Evolutionary conservation across 2,888 invertebrate species (phyloP), one percentile per base, ranked within the genome.

Genomic region (Cryptus armator): DNA sequence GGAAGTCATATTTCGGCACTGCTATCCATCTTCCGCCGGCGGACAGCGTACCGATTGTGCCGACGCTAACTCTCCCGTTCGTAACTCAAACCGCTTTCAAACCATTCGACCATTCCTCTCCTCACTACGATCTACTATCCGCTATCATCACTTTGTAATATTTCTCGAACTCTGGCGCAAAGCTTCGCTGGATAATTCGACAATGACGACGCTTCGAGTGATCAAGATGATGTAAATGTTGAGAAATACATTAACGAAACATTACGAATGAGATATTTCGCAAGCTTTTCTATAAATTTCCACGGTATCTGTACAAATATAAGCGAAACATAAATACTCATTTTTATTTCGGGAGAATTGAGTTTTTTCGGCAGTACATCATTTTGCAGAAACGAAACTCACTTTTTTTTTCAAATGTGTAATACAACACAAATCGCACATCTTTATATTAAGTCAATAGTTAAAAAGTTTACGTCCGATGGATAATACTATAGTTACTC

Each of bases 1-100:
- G 89, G 89, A 90, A 91, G 90, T 90, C 89, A 91, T 91, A 91
- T 90, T 91, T 91, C 89, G 86, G 88, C 87, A 83, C 79, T 75
- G 68, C 89, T 78, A 91, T 91, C 87, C 87, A 90, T 91, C 91
- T 87, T 89, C 88, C 86, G 82, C 80, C 85, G 84, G 87, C 87
- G 87, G 89, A 89, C 87, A 87, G 89, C 87, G 79, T 81, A 83
- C 85, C 84, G 87, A 88, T 89, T 89, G 89, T 89, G 87, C 87
- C 88, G 84, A 88, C 88, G 87, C 83, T 86, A 86, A 89, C 90
- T 88, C 87, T 79, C 72, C 85, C 87, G 88, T 88, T 88, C 89
- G 88, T 88, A 89, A 90, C 89, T 85, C 85, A 85, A 83, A 85
- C 68, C 32, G 56, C 72, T 74, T 78, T 77, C 66, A 51, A 67